phyloP scores from a whole-genome alignment of 1,140 invertebrate species.

The Globodera rostochiensis region DNA sequence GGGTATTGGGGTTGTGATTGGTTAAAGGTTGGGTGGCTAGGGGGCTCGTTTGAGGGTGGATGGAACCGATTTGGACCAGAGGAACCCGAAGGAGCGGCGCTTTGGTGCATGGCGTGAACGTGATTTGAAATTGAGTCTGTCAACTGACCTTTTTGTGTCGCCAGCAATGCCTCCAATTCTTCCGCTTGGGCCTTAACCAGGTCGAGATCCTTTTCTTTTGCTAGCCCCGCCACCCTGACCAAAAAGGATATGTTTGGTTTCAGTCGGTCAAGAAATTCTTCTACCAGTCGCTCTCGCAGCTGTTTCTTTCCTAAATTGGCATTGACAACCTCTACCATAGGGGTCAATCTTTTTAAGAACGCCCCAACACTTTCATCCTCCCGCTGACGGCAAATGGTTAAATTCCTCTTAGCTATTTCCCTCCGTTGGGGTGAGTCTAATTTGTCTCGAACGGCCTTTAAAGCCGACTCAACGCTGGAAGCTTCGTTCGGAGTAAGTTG shows the following conservation, averaged over 20 bases:
- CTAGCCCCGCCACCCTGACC: background rate
- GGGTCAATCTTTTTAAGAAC: conserved; percentile 9
- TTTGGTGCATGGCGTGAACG: background rate
- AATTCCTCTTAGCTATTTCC: background rate
- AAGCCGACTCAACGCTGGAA: background rate
- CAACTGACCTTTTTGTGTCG: background rate
- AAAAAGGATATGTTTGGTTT: background rate
- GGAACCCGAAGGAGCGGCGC: background rate
- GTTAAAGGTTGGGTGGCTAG: background rate
- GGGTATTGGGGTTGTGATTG: too few relatives aligned
- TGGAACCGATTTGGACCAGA: background rate
- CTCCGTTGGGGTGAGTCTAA: background rate
- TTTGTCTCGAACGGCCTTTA: background rate
- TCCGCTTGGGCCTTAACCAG: background rate
- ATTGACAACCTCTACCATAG: background rate
- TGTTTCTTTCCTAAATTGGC: background rate
- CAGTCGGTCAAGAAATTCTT: conserved; percentile 5
- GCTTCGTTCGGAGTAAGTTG: background rate
- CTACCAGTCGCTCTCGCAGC: background rate
- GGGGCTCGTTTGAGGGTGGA: background rate
- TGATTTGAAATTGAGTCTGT: background rate
- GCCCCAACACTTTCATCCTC: background rate
- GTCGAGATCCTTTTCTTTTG: background rate
- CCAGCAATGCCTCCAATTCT: conserved; percentile 4
- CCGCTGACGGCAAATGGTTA: conserved; percentile 1